Evolutionary conservation across 2,888 invertebrate genomes (phyloP).

Genomic region (Dasypogon diadema): DNA sequence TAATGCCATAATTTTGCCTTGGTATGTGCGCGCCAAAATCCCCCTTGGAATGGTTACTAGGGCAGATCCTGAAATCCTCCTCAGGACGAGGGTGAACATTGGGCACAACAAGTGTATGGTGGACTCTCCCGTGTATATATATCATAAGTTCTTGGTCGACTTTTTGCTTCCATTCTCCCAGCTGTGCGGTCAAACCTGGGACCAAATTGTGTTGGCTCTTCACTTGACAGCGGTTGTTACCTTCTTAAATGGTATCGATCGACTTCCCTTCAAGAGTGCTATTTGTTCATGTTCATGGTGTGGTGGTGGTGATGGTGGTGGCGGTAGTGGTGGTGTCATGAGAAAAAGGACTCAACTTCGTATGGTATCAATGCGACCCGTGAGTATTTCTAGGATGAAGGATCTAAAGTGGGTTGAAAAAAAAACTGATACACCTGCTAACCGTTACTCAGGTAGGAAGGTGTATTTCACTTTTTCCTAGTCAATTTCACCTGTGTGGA

Average conservation of each 20-base stretch:
- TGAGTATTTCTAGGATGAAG: slow-evolving; percentile 49
- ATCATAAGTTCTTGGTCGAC: not conserved
- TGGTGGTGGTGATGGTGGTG: not conserved
- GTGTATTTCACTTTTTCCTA: not conserved
- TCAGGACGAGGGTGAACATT: slow-evolving; percentile 2
- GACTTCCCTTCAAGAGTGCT: slow-evolving; percentile 11
- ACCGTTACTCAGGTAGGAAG: slow-evolving; percentile 19
- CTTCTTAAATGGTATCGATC: slow-evolving; percentile 49
- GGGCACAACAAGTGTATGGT: slow-evolving; percentile 45
- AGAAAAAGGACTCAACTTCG: slow-evolving; percentile 6
- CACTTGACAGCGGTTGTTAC: slow-evolving; percentile 48
- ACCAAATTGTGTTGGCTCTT: slow-evolving; percentile 34
- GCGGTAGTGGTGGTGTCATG: not conserved
- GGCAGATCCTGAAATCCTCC: slow-evolving; percentile 27
- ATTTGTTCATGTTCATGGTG: slow-evolving; percentile 5
- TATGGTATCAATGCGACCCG: slow-evolving; percentile 16
- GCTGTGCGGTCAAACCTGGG: slow-evolving; percentile 46
- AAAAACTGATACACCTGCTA: slow-evolving; percentile 53
- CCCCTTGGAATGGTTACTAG: not conserved
- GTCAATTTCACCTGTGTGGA: slow-evolving; percentile 28
- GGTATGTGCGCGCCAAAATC: slow-evolving; percentile 24
- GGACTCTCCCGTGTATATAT: not conserved
- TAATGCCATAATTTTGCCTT: slow-evolving; percentile 6
- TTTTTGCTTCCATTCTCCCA: slow-evolving; percentile 25
- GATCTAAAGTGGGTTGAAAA: slow-evolving; percentile 49